Evolutionary conservation across 2,113 vertebrate genomes (phyloP).

Genomic region (Vombatus ursinus): DNA sequence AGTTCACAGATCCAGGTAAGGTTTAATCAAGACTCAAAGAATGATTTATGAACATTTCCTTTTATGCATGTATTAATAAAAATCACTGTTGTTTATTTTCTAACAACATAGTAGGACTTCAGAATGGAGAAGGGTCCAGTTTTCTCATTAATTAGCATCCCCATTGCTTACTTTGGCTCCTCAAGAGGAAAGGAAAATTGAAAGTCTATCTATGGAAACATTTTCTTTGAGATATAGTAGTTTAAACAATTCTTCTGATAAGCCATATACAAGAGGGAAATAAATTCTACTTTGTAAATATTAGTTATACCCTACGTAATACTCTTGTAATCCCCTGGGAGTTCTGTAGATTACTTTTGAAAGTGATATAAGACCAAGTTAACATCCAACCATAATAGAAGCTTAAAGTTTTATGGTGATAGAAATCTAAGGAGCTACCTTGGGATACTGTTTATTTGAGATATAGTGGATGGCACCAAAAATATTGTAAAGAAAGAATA

Average conservation of each 20-base stretch:
- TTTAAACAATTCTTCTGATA: slow-evolving; percentile 5
- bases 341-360: slow-evolving; percentile 43
- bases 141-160: not conserved
- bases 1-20: not conserved
- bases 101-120: not conserved
- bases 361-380: slow-evolving; percentile 1
- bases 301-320: not conserved
- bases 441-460: not conserved
- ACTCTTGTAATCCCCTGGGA: not conserved
- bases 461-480: not conserved
- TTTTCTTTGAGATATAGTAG: slow-evolving; percentile 10
- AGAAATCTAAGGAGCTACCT: not conserved
- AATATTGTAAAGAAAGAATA: not conserved
- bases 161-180: not conserved
- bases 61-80: not conserved
- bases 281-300: not conserved
- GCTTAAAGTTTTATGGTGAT: not conserved
- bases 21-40: not conserved
- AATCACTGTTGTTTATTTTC: not conserved
- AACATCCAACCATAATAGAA: slow-evolving; percentile 15
- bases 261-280: slow-evolving; percentile 5
- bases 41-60: accelerated
- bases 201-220: not conserved
- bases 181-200: not conserved
- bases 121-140: not conserved